Percentiles rank a stretch among this genome's conserved stretches.
Evolutionary conservation across 2,113 vertebrate genomes (phyloP).

Genomic region (Arenaria interpres): DNA sequence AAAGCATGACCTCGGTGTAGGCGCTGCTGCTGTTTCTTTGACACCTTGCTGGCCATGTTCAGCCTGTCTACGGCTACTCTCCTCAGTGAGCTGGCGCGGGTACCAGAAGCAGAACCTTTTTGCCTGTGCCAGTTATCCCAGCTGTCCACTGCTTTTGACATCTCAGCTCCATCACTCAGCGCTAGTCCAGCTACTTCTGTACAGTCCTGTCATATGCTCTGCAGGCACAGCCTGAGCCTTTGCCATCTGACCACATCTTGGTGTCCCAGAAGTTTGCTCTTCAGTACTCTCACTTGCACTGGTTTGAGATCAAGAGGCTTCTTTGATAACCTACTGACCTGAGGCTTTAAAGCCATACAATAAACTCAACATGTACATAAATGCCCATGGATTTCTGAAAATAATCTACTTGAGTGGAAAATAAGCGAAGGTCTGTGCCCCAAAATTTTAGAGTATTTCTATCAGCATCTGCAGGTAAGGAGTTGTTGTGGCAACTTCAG

Average conservation of each 20-base stretch:
- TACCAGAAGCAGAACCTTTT: not conserved
- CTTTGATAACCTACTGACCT: not conserved
- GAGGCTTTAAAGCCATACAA: not conserved
- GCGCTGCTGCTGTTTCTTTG: not conserved
- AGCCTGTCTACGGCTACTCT: not conserved
- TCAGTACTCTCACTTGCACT: not conserved
- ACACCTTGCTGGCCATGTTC: rapidly evolving
- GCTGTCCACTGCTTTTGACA: not conserved
- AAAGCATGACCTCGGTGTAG: not conserved
- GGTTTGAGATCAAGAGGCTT: not conserved
- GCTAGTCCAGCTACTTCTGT: not conserved
- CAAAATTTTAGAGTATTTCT: not conserved
- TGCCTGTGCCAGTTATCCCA: not conserved
- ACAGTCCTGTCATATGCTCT: not conserved
- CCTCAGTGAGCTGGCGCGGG: rapidly evolving
- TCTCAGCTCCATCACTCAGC: not conserved
- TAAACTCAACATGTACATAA: not conserved
- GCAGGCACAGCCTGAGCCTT: not conserved
- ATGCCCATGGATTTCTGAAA: not conserved
- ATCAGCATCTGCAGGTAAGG: not conserved
- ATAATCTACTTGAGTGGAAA: not conserved
- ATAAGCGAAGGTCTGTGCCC: not conserved
- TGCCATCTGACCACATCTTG: not conserved
- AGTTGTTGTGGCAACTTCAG: not conserved
- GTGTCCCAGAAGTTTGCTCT: not conserved